Percentiles rank a stretch among this genome's conserved stretches.
Conservation (phyloP, 2,797 vertebrate species). For the Kryptolebias ocellatus region DNA sequence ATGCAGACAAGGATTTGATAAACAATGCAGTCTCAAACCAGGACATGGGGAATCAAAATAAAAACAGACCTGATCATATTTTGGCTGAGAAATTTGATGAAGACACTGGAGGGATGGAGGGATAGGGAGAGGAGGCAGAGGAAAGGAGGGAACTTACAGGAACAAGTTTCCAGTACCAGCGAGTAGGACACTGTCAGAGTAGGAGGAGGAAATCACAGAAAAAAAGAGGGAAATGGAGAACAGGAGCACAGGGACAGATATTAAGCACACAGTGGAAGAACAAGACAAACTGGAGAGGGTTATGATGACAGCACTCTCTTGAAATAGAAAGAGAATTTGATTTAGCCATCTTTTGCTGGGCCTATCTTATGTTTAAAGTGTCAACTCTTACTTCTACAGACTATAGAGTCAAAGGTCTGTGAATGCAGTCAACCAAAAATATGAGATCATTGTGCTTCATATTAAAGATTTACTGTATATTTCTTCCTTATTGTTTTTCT, state of each 20-base stretch:
- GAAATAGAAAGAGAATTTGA: constrained; percentile 36
- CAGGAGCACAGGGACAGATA: constrained; percentile 78
- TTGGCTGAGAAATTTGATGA: constrained; percentile 67
- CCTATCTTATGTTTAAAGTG: constrained; percentile 5
- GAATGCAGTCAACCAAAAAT: not conserved
- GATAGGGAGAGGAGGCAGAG: constrained; percentile 70
- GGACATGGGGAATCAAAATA: constrained; percentile 23
- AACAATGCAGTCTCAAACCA: constrained; percentile 52
- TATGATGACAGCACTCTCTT: constrained; percentile 29
- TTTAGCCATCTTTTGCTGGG: constrained; percentile 15
- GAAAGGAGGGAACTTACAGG: constrained; percentile 84
- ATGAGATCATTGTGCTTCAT: not conserved
- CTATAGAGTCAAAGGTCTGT: constrained; percentile 2
- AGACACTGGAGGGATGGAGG: constrained; percentile 70
- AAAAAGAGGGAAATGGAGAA: constrained; percentile 78
- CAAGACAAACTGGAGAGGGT: constrained; percentile 55
- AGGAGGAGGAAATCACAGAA: constrained; percentile 51
- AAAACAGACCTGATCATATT: constrained; percentile 70
- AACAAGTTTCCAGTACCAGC: constrained; percentile 90
- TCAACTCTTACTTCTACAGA: constrained; percentile 1
- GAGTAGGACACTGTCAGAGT: constrained; percentile 83
- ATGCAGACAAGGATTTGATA: constrained; percentile 33
- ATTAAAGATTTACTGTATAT: not conserved
- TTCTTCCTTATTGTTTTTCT: not conserved
- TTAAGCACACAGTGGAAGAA: constrained; percentile 60